phyloP scores from a whole-genome alignment of 2,797 vertebrate species.

The Sebastolobus altivelis region DNA sequence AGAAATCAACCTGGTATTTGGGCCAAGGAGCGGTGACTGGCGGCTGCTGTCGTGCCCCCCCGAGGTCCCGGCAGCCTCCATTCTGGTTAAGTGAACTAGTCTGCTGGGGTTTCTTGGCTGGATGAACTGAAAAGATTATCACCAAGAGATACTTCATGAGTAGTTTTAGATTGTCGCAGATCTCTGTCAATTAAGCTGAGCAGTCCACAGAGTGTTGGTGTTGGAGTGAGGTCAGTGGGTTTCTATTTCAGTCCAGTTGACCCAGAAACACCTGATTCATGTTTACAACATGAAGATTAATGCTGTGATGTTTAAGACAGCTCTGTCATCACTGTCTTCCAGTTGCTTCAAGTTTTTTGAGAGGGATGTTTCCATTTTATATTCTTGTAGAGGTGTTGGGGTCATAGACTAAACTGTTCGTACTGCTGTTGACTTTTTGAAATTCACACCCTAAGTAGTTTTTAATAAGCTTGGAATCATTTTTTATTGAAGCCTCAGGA shows the following conservation, averaged over 20 bases:
- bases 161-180: conserved; percentile 44
- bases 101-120: background rate
- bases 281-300: conserved; percentile 13
- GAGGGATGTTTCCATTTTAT: too few species aligned
- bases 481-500: background rate
- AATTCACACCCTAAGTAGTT: background rate
- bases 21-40: conserved; percentile 65
- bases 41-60: conserved; percentile 33
- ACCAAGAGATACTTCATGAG: conserved; percentile 37
- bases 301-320: too few species aligned
- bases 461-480: background rate
- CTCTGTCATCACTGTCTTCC: too few species aligned
- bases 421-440: too few species aligned
- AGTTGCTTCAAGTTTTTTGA: too few species aligned
- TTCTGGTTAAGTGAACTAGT: conserved; percentile 47
- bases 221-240: conserved; percentile 61
- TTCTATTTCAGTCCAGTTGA: conserved; percentile 52
- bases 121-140: conserved; percentile 34
- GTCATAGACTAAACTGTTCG: too few species aligned
- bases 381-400: too few species aligned
- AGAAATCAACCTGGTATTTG: conserved; percentile 74
- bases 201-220: conserved; percentile 31
- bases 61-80: conserved; percentile 43
- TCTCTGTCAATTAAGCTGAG: conserved; percentile 52
- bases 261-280: conserved; percentile 44